These are phyloP conservation scores for Calonectris borealis DNA, from an alignment of 2,113 vertebrate species.

Conservation along the genomic window DNA sequence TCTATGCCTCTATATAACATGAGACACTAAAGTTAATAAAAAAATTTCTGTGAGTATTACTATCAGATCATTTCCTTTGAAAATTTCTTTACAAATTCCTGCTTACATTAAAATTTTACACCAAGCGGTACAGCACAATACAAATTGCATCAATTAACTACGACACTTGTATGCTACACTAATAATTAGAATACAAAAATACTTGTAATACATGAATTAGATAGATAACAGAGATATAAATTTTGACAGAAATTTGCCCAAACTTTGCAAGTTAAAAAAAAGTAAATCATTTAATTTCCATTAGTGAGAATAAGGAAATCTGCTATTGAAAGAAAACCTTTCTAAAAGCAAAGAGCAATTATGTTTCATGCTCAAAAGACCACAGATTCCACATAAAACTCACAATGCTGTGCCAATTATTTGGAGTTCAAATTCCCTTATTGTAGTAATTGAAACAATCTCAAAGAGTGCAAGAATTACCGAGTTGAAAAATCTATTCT, in stretches of 20 bases:
- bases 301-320: conserved; percentile 70
- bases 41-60: neutral
- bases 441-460: conserved; percentile 62
- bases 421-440: conserved; percentile 71
- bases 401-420: conserved; percentile 71
- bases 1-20: neutral
- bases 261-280: conserved; percentile 60
- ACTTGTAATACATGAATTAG: neutral
- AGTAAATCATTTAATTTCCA: conserved; percentile 68
- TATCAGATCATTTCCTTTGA: neutral
- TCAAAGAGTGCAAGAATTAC: conserved; percentile 72
- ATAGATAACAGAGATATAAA: neutral
- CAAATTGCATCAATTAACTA: neutral
- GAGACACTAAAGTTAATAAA: neutral
- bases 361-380: conserved; percentile 65
- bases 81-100: neutral
- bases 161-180: neutral
- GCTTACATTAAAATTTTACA: neutral
- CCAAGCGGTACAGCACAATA: neutral
- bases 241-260: conserved; percentile 26
- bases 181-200: neutral
- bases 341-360: conserved; percentile 73
- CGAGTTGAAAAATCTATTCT: conserved; percentile 54
- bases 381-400: conserved; percentile 70
- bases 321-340: conserved; percentile 61